Evolutionary conservation across 2,888 invertebrate genomes (phyloP).

Genomic region (Morinoia aosen): DNA sequence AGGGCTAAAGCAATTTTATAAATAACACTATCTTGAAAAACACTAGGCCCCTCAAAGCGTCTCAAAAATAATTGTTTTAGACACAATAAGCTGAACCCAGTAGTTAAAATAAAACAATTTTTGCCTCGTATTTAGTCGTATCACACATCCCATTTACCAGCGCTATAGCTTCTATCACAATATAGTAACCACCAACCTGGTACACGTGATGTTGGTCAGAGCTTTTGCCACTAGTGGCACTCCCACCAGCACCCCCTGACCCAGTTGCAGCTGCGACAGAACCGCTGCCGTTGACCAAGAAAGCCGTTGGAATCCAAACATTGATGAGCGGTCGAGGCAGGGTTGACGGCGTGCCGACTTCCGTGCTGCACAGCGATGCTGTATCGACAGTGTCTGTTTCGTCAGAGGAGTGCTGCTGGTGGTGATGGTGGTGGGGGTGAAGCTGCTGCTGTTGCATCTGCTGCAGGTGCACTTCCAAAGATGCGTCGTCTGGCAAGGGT

Average conservation of each 20-base stretch:
- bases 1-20: no score
- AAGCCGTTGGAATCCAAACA: slow-evolving; percentile 89
- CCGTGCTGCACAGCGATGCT: slow-evolving; percentile 71
- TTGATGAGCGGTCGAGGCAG: slow-evolving; percentile 77
- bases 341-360: slow-evolving; percentile 69
- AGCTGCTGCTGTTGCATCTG: not conserved
- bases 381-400: slow-evolving; percentile 59
- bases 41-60: no score
- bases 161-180: no score
- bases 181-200: slow-evolving; percentile 76
- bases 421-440: not conserved
- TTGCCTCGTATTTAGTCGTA: not conserved
- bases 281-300: slow-evolving; percentile 70
- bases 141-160: not conserved
- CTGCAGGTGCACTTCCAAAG: slow-evolving; percentile 6
- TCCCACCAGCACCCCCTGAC: not conserved
- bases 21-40: no score
- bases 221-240: not conserved
- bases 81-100: no score
- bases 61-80: no score
- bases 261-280: not conserved
- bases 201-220: slow-evolving; percentile 31
- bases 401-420: slow-evolving; percentile 52
- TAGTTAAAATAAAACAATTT: no score
- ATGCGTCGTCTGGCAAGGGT: slow-evolving; percentile 73